Conservation (phyloP, 1,140 invertebrate genomes). For the Drosophila burlai region DNA sequence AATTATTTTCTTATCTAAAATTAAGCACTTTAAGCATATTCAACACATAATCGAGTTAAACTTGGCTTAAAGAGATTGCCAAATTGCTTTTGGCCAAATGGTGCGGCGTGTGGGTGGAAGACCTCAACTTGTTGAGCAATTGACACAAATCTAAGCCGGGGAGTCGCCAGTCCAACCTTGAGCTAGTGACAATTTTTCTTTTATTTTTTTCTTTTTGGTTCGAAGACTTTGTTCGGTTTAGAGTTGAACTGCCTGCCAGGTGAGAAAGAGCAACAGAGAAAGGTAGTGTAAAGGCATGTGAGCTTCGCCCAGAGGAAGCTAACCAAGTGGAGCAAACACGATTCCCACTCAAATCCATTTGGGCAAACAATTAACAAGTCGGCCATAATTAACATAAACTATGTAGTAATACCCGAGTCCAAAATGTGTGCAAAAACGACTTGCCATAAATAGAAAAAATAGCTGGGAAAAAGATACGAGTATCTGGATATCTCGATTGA, state of each 20-base stretch:
- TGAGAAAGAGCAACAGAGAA: conserved; percentile 10
- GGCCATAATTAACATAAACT: conserved; percentile 19
- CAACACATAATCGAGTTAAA: conserved; percentile 14
- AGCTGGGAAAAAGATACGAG: background rate
- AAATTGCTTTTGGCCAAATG: conserved; percentile 35
- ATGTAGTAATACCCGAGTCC: conserved; percentile 25
- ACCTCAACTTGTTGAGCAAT: conserved; percentile 58
- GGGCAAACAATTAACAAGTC: conserved; percentile 47
- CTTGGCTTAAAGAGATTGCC: conserved; percentile 30
- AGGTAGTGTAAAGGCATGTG: background rate
- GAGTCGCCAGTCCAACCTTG: conserved; percentile 55
- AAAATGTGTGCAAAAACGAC: conserved; percentile 28
- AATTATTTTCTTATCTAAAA: background rate
- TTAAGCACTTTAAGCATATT: background rate
- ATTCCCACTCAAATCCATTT: conserved; percentile 32
- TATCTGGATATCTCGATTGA: conserved; percentile 24
- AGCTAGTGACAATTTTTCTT: conserved; percentile 18
- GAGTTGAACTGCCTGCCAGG: conserved; percentile 40
- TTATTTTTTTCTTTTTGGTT: conserved; percentile 3
- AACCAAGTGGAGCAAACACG: conserved; percentile 45
- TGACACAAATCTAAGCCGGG: conserved; percentile 59
- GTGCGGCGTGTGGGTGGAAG: conserved; percentile 36
- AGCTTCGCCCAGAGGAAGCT: conserved; percentile 28
- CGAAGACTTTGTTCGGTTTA: conserved; percentile 21
- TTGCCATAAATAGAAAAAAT: conserved; percentile 24